A percentile compares a stretch with the other conserved stretches of the same genome.
Conservation (phyloP, 2,113 vertebrate species). For the Takifugu bimaculatus region DNA sequence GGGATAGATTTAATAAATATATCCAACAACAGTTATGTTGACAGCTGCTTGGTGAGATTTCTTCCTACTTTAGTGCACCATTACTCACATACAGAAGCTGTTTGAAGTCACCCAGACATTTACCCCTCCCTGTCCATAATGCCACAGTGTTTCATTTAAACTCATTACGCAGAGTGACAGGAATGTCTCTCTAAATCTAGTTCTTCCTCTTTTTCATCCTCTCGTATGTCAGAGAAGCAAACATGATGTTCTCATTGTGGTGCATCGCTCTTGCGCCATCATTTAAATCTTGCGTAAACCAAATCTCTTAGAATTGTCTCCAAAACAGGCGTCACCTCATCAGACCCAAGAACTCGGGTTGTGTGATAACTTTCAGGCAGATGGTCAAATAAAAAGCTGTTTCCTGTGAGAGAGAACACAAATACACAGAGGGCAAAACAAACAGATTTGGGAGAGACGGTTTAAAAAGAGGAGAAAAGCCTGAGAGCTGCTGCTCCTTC, state of each 20-base stretch:
- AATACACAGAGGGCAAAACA: slow-evolving; percentile 28
- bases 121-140: slow-evolving; percentile 23
- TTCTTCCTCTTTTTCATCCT: slow-evolving; percentile 25
- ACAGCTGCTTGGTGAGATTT: background rate
- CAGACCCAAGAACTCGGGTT: slow-evolving; percentile 2
- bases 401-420: slow-evolving; percentile 6
- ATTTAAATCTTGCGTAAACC: background rate
- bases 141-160: slow-evolving; percentile 42
- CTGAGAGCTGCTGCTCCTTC: slow-evolving; percentile 16
- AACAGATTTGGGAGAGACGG: background rate
- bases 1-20: too few relatives aligned
- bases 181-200: slow-evolving; percentile 40
- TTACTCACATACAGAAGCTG: background rate
- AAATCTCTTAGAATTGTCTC: background rate
- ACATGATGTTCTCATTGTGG: slow-evolving; percentile 12
- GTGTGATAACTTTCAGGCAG: slow-evolving; percentile 13
- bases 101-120: background rate
- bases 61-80: background rate
- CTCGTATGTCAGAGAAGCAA: slow-evolving; percentile 25
- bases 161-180: slow-evolving; percentile 49
- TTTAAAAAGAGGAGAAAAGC: slow-evolving; percentile 22
- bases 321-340: slow-evolving; percentile 2
- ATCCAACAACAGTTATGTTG: too few relatives aligned
- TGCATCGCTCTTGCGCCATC: background rate
- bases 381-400: slow-evolving; percentile 13